A percentile compares a stretch with the other conserved stretches of the same genome.
Evolutionary conservation across 2,113 vertebrate genomes (phyloP).

Genomic region (Neolamprologus toae): DNA sequence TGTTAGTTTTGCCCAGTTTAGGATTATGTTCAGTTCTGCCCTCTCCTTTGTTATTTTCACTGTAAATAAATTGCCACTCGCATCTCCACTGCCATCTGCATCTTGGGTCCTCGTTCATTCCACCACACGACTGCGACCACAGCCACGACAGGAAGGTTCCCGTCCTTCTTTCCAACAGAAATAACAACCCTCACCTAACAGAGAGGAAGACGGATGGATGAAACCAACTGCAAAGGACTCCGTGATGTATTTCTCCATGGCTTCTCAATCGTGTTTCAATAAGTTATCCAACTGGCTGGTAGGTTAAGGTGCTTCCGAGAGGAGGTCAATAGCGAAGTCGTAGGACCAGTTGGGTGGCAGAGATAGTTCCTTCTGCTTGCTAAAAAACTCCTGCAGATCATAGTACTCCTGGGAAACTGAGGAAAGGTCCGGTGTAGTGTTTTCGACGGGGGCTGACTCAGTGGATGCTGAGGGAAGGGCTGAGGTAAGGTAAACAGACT

Average conservation of each 20-base stretch:
- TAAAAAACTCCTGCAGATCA: not conserved
- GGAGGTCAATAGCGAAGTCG: not conserved
- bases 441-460: fast-evolving
- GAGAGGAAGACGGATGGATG: not conserved
- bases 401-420: not conserved
- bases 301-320: not conserved
- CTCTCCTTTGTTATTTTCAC: no score
- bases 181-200: not conserved
- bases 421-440: not conserved
- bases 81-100: no score
- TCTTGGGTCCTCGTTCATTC: no score
- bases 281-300: not conserved
- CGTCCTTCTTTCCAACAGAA: not conserved
- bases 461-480: not conserved
- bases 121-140: no score
- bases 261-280: fast-evolving
- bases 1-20: not conserved
- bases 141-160: fast-evolving
- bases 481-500: not conserved
- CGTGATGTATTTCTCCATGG: not conserved
- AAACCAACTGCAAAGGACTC: not conserved
- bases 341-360: not conserved
- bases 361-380: not conserved
- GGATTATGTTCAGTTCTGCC: not conserved
- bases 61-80: no score